Evolutionary conservation across 2,113 vertebrate species (phyloP).

Genomic region (Hepsetus odoe): DNA sequence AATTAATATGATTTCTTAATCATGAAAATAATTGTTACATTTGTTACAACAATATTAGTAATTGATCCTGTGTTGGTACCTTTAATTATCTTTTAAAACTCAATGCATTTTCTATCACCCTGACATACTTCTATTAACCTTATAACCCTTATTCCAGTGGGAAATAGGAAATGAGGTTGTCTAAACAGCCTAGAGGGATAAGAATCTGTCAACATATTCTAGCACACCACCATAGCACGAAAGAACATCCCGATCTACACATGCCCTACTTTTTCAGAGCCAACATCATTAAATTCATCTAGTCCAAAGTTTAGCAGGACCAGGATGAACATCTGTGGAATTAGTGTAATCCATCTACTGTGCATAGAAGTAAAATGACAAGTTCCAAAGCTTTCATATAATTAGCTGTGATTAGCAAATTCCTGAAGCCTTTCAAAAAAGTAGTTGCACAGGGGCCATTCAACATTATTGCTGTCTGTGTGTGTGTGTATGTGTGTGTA

Average conservation of each 20-base stretch:
- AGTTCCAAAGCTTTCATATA: neutral
- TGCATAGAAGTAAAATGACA: neutral
- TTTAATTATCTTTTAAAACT: too few species aligned
- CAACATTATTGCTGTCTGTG: neutral
- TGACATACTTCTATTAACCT: neutral
- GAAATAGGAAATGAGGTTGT: neutral
- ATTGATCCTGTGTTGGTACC: too few species aligned
- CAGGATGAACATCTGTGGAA: too few species aligned
- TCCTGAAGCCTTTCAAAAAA: neutral
- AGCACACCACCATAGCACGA: constrained; percentile 8
- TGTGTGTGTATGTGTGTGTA: neutral
- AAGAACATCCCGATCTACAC: neutral
- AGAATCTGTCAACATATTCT: neutral
- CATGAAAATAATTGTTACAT: too few species aligned
- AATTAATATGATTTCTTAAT: too few species aligned
- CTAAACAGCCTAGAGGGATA: constrained; percentile 15
- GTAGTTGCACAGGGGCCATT: neutral
- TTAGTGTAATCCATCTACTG: neutral
- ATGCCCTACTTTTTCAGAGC: constrained; percentile 3
- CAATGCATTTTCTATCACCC: neutral
- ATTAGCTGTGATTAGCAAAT: neutral
- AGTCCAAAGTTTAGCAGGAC: constrained; percentile 5
- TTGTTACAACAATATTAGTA: too few species aligned
- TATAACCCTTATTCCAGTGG: neutral
- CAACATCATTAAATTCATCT: constrained; percentile 12